Evolutionary conservation across 2,888 invertebrate species (phyloP).

Genomic region (Acleris laterana): DNA sequence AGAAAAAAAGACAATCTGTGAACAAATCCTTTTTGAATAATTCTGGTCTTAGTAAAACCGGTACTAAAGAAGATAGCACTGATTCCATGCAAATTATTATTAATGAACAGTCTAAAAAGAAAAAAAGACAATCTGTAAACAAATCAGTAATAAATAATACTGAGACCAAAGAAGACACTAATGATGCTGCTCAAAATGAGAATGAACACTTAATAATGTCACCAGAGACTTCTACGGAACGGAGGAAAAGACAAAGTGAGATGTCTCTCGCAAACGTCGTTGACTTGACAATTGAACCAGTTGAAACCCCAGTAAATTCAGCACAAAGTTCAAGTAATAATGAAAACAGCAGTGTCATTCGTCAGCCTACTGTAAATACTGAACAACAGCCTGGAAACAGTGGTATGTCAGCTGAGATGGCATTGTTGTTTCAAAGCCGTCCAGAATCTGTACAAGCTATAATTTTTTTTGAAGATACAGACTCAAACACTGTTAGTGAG

Average conservation of each 20-base stretch:
- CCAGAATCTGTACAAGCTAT: constrained; percentile 53
- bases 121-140: constrained; percentile 1
- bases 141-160: too few species aligned
- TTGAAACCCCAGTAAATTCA: constrained; percentile 35
- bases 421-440: constrained; percentile 55
- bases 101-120: constrained; percentile 6
- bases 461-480: constrained; percentile 66
- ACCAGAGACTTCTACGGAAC: constrained; percentile 23
- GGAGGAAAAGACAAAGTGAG: constrained; percentile 24
- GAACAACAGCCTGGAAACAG: constrained; percentile 9
- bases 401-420: constrained; percentile 41
- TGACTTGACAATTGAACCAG: constrained; percentile 41
- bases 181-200: too few species aligned
- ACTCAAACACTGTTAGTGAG: constrained; percentile 56
- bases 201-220: constrained; percentile 6
- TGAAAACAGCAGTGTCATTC: constrained; percentile 31
- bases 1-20: constrained; percentile 44
- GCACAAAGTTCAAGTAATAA: constrained; percentile 19
- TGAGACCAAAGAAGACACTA: too few species aligned
- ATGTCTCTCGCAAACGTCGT: constrained; percentile 3
- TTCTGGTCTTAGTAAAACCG: constrained; percentile 36
- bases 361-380: too few species aligned
- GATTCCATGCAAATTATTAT: constrained; percentile 20
- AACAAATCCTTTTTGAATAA: constrained; percentile 26
- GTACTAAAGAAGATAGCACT: constrained; percentile 1